Percentiles rank a stretch among this genome's conserved stretches.
Conservation (phyloP, 2,797 vertebrate species). For the Rhinophrynus dorsalis region DNA sequence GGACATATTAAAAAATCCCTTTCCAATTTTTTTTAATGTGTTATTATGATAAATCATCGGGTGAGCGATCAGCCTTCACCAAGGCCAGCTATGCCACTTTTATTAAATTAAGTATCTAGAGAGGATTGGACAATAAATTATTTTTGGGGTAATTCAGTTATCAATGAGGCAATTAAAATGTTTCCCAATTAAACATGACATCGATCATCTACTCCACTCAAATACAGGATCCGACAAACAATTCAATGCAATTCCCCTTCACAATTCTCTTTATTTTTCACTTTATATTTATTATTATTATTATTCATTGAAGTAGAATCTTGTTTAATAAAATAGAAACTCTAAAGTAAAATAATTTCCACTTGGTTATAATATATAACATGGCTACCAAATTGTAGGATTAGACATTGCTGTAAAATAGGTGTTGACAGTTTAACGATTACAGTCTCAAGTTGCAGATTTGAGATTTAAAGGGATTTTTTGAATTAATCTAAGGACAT, state of each 20-base stretch:
- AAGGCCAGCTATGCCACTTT: conserved; percentile 56
- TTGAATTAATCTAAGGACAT: not conserved
- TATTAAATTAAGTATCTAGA: conserved; percentile 62
- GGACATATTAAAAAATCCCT: conserved; percentile 51
- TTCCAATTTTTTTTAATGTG: conserved; percentile 55
- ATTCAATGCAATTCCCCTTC: conserved; percentile 6
- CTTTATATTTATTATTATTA: not conserved
- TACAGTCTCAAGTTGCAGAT: conserved; percentile 67
- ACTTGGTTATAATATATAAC: conserved; percentile 4
- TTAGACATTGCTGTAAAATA: conserved; percentile 71
- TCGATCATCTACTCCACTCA: conserved; percentile 56
- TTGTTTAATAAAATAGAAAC: not conserved
- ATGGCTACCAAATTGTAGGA: conserved; percentile 67
- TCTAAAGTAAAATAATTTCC: not conserved
- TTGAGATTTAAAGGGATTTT: conserved; percentile 61
- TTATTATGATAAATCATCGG: conserved; percentile 68
- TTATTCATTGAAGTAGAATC: not conserved
- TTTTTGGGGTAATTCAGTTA: conserved; percentile 64
- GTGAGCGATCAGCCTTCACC: conserved; percentile 55
- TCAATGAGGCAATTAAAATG: conserved; percentile 55
- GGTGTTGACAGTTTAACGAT: conserved; percentile 77
- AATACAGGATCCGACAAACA: not conserved
- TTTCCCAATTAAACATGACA: conserved; percentile 64
- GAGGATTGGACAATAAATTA: conserved; percentile 56
- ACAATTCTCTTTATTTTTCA: not conserved